Evolutionary conservation across 2,113 vertebrate genomes (phyloP).

Genomic region (Glaucomys volans): DNA sequence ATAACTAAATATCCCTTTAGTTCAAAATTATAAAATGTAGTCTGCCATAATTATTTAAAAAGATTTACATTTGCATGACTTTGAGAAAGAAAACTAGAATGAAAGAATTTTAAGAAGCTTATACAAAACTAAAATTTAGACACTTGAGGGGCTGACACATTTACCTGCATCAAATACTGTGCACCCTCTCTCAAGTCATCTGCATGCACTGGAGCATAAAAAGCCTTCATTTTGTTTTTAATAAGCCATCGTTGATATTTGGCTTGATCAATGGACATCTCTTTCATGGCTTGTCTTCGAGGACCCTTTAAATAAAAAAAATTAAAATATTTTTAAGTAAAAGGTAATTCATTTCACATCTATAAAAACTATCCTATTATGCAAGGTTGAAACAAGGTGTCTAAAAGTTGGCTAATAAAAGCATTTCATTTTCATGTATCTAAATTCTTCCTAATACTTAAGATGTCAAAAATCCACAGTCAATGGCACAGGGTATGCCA

Average conservation of each 20-base stretch:
- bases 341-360: conserved; percentile 6
- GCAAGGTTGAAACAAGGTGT: not conserved
- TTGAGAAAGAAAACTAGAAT: conserved; percentile 15
- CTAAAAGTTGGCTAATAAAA: not conserved
- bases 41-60: not conserved
- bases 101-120: not conserved
- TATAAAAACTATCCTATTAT: not conserved
- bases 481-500: not conserved
- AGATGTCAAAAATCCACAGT: not conserved
- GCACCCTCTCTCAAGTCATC: conserved; percentile 96
- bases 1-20: not conserved
- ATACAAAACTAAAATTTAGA: not conserved
- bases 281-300: conserved; percentile 96
- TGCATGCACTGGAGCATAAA: conserved; percentile 96
- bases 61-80: not conserved
- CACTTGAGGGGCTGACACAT: not conserved
- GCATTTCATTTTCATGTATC: not conserved
- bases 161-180: conserved; percentile 97
- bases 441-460: not conserved
- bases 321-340: conserved; percentile 22
- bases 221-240: conserved; percentile 96
- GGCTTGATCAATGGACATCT: conserved; percentile 92
- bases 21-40: not conserved
- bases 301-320: conserved; percentile 89
- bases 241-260: conserved; percentile 97